phyloP scores from a whole-genome alignment of 2,797 vertebrate genomes.

The Melanotaenia trifasciata region DNA sequence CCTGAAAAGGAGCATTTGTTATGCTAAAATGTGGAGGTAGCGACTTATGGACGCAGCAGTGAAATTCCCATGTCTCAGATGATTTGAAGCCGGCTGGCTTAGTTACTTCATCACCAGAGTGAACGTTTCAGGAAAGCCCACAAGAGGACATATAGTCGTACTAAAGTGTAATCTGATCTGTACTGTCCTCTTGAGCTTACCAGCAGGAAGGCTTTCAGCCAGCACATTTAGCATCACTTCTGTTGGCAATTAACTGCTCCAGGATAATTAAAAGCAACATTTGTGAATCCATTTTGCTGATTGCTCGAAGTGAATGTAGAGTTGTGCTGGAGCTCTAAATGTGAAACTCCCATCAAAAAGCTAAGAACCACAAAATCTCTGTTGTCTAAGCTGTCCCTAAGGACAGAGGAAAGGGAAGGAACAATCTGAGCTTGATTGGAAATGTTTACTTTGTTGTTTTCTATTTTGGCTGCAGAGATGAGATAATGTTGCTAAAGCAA shows the following conservation, averaged over 20 bases:
- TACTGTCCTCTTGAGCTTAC: neutral
- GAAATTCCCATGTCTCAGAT: neutral
- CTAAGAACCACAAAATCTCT: constrained; percentile 19
- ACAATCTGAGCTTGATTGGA: constrained; percentile 9
- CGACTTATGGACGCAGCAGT: neutral
- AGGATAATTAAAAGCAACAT: constrained; percentile 37
- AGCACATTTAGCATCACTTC: constrained; percentile 7
- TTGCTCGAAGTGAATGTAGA: constrained; percentile 9
- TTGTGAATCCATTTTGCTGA: constrained; percentile 24
- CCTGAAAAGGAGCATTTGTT: constrained; percentile 9
- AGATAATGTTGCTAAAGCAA: constrained; percentile 61
- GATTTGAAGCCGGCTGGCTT: neutral
- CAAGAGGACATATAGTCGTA: neutral
- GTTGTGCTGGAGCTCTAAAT: constrained; percentile 7
- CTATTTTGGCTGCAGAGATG: constrained; percentile 4
- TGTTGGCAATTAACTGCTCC: constrained; percentile 28
- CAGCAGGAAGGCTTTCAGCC: constrained; percentile 16
- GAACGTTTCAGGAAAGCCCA: constrained; percentile 1
- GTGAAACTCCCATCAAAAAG: constrained; percentile 10
- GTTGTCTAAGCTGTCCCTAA: constrained; percentile 8
- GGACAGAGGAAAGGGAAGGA: constrained; percentile 28
- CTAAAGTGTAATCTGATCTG: neutral
- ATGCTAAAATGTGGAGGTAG: constrained; percentile 5
- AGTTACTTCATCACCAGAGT: neutral
- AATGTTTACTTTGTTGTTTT: constrained; percentile 13